These are phyloP conservation scores for Cryptotermes secundus DNA, from an alignment of 1,140 invertebrate species.

Conservation along the genomic window DNA sequence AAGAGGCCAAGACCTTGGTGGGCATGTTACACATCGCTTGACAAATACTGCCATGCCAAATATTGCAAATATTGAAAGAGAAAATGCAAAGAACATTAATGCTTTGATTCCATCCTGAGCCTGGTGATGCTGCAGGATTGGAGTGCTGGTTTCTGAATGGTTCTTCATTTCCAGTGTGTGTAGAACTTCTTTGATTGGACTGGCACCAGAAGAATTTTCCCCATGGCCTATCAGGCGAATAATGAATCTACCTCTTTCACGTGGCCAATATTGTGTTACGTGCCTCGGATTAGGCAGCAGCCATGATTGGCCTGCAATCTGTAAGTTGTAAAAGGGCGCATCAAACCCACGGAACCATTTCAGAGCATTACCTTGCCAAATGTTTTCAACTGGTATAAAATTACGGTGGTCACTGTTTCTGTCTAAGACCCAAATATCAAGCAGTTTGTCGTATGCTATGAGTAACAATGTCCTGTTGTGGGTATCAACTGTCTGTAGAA, in stretches of 20 bases:
- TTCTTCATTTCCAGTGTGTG: background rate
- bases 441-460: conserved; percentile 38
- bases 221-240: background rate
- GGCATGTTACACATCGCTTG: conserved; percentile 43
- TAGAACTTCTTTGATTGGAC: background rate
- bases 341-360: conserved; percentile 26
- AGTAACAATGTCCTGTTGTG: conserved; percentile 7
- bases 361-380: conserved; percentile 37
- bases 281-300: conserved; percentile 26
- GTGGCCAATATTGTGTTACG: background rate
- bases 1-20: conserved; percentile 33
- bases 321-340: conserved; percentile 20
- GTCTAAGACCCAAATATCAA: conserved; percentile 40
- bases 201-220: background rate
- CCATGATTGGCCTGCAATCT: conserved; percentile 24
- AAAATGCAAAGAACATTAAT: conserved; percentile 42
- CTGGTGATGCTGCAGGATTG: conserved; percentile 21
- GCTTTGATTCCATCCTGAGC: conserved; percentile 21
- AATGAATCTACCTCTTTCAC: conserved; percentile 27
- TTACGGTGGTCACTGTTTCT: conserved; percentile 29
- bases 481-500: background rate
- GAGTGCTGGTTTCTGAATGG: background rate
- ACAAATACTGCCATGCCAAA: conserved; percentile 42
- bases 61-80: conserved; percentile 42
- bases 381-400: conserved; percentile 38